These are phyloP conservation scores for Lacanobia oleracea DNA, from an alignment of 2,888 invertebrate species.

Conservation along the genomic window DNA sequence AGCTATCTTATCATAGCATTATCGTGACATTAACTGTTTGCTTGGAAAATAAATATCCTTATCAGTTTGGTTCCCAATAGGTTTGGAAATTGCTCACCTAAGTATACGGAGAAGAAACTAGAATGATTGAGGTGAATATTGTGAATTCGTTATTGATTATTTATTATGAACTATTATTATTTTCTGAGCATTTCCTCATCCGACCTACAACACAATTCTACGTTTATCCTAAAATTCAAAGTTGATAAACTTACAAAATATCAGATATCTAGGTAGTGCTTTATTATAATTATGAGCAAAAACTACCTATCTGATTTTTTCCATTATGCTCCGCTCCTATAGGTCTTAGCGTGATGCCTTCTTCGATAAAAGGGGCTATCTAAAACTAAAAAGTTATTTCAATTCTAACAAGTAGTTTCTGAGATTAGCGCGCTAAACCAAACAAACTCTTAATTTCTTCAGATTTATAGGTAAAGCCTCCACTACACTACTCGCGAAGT, in stretches of 20 bases:
- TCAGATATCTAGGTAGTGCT: too few species aligned
- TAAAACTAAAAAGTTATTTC: too few species aligned
- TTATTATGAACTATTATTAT: neutral
- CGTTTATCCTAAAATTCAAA: neutral
- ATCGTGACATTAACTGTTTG: slow-evolving; percentile 63
- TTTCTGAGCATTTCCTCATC: neutral
- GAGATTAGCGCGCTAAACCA: too few species aligned
- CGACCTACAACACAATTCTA: neutral
- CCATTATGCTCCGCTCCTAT: too few species aligned
- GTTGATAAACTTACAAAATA: neutral
- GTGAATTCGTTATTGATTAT: neutral
- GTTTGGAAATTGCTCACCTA: slow-evolving; percentile 18
- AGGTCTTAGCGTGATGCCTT: too few species aligned
- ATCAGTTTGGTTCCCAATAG: slow-evolving; percentile 37
- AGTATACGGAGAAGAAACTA: slow-evolving; percentile 12
- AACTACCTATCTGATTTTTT: too few species aligned
- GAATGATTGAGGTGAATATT: neutral
- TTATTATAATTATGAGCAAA: too few species aligned
- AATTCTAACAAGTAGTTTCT: too few species aligned
- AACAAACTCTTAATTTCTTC: too few species aligned
- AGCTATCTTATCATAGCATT: slow-evolving; percentile 75
- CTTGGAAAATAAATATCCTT: slow-evolving; percentile 60
- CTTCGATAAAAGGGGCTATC: too few species aligned
- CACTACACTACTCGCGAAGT: too few species aligned
- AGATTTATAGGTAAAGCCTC: too few species aligned